Conservation (phyloP, 2,888 invertebrate species). For the Epiblema foenella region DNA sequence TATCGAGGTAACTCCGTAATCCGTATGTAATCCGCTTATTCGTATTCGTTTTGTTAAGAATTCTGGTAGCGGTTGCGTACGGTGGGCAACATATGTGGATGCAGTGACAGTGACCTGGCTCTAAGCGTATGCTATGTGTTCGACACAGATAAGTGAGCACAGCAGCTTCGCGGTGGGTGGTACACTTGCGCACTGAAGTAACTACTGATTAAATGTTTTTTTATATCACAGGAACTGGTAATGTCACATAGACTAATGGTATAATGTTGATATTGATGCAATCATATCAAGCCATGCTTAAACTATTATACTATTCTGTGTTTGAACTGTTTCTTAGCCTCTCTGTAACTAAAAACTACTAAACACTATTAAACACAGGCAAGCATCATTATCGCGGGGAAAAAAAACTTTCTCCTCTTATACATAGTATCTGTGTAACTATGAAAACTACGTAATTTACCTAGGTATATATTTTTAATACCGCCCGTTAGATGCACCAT, state of each 20-base stretch:
- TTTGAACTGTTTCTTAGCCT: no score
- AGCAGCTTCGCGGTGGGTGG: slow-evolving; percentile 8
- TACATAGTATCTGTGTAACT: no score
- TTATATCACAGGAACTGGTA: neutral
- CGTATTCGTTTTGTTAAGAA: neutral
- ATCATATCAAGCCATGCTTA: no score
- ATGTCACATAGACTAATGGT: no score
- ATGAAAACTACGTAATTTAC: no score
- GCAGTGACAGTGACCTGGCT: slow-evolving; percentile 21
- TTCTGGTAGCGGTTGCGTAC: neutral
- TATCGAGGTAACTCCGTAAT: no score
- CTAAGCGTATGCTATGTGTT: slow-evolving; percentile 15
- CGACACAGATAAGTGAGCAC: slow-evolving; percentile 16
- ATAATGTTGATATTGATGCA: no score
- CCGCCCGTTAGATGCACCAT: neutral
- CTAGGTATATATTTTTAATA: neutral
- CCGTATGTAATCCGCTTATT: neutral
- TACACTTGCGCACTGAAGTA: slow-evolving; percentile 3
- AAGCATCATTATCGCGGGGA: no score
- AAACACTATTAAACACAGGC: no score
- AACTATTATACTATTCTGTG: no score
- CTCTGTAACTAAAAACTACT: no score
- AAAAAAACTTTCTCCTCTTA: no score
- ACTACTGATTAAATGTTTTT: neutral
- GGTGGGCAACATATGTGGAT: neutral